These are phyloP conservation scores for Ceramica pisi DNA, from an alignment of 2,888 invertebrate species.

Conservation along the genomic window DNA sequence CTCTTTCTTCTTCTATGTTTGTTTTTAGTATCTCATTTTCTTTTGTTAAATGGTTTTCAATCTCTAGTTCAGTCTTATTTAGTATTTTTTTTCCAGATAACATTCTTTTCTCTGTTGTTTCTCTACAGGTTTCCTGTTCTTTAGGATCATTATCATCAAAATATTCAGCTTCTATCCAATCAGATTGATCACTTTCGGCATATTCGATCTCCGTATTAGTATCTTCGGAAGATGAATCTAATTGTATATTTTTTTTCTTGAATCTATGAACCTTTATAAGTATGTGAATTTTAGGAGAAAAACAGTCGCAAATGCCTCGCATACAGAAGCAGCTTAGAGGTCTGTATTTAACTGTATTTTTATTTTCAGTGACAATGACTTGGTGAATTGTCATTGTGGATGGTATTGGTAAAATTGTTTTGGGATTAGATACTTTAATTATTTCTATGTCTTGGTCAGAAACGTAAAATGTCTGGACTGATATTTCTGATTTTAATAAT, in stretches of 20 bases:
- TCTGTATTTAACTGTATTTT: conserved; percentile 37
- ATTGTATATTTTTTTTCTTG: no score
- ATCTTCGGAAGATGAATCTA: no score
- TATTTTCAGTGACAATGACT: conserved; percentile 34
- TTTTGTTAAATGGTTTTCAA: conserved; percentile 8
- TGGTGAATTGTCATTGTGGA: conserved; percentile 35
- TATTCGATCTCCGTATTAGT: conserved; percentile 26
- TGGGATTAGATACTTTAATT: conserved; percentile 20
- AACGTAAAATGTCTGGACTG: conserved; percentile 14
- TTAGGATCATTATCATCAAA: conserved; percentile 19
- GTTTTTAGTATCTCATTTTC: conserved; percentile 5
- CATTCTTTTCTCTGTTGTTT: not conserved
- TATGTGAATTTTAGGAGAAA: conserved; percentile 18
- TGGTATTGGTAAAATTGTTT: conserved; percentile 14
- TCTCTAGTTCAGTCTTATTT: conserved; percentile 6
- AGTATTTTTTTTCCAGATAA: not conserved
- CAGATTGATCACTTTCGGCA: conserved; percentile 36
- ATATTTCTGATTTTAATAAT: not conserved
- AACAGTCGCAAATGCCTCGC: conserved; percentile 33
- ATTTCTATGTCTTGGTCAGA: conserved; percentile 19
- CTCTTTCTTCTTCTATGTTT: conserved; percentile 4
- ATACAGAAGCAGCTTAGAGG: conserved; percentile 34
- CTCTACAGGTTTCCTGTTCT: conserved; percentile 7
- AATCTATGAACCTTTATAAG: no score
- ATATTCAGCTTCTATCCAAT: conserved; percentile 30